These are phyloP conservation scores for Pomatorhinus ruficollis DNA, from an alignment of 2,113 vertebrate genomes.

Conservation along the genomic window DNA sequence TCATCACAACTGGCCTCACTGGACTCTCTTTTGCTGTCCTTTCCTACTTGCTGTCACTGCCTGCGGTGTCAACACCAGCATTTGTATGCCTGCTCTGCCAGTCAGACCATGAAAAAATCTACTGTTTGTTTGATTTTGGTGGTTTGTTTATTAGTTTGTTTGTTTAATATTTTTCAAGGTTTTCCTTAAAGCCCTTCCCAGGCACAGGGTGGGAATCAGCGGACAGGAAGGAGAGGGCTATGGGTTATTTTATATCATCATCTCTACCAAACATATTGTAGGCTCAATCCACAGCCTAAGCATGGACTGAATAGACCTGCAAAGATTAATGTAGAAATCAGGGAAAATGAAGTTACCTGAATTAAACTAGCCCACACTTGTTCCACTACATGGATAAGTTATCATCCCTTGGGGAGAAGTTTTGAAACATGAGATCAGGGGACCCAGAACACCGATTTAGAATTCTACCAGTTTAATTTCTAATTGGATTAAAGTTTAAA, in stretches of 20 bases:
- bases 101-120: background rate
- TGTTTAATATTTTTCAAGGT: background rate
- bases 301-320: background rate
- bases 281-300: background rate
- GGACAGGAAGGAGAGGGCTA: background rate
- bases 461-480: background rate
- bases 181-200: background rate
- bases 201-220: background rate
- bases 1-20: background rate
- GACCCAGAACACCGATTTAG: background rate
- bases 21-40: background rate
- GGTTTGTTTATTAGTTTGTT: background rate
- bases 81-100: background rate
- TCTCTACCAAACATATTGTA: background rate
- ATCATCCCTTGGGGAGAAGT: background rate
- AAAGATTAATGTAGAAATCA: background rate
- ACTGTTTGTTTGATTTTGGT: background rate
- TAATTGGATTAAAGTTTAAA: background rate
- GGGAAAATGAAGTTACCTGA: background rate
- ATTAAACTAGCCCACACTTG: background rate
- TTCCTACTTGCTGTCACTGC: background rate
- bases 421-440: background rate
- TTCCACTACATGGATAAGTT: background rate
- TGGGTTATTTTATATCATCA: background rate
- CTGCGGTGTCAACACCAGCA: background rate